Base-by-base conservation (phyloP, 35 echinoderm and acorn worm genomes). In the Anneissia japonica region DNA sequence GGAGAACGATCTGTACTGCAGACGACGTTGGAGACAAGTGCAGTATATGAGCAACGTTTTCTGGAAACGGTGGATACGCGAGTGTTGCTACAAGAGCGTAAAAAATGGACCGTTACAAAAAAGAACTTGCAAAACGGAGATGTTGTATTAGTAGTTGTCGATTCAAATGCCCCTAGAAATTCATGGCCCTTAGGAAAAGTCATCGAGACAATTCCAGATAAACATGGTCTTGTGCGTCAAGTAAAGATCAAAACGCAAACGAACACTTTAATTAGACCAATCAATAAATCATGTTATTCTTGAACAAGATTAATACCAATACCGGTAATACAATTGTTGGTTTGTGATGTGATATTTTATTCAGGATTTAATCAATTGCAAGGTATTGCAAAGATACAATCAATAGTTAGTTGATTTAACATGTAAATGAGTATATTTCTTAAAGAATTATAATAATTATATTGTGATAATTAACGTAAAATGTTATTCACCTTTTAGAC, bases 231-330 rank as follows among this genome's bases (percentile, higher is more conserved):
- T 13, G 88, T 94, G 5, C 81, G 92, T 46, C 37, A 80, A 79
- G 93, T 94, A 3, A 74, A 91, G 31, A 81, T 95, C 14, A 86
- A 73, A 46, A 38, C 83, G 11, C 46, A 85, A 31, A 21, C 76
- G 0, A 91, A 84, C 31, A 35, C 72, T 46, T 88, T 83, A 19
- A 88, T 79, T 74, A 35, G 93, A 84, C 93, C 93, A 10, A 88
- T 91, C 38, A 30, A 64, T 14, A 91, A 91, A 73, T 39, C 91
- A 46, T 95, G 93, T 81, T 38, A n/a, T n/a, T n/a, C n/a, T n/a
- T n/a, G n/a, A n/a, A n/a, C n/a, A n/a, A n/a, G n/a, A n/a, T n/a
- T n/a, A n/a, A n/a, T n/a, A n/a, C n/a, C n/a, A n/a, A n/a, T n/a
- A n/a, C n/a, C n/a, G n/a, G n/a, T n/a, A n/a, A n/a, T n/a, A n/a